phyloP scores from a whole-genome alignment of 2,797 vertebrate species.

The Sylvilagus floridanus region DNA sequence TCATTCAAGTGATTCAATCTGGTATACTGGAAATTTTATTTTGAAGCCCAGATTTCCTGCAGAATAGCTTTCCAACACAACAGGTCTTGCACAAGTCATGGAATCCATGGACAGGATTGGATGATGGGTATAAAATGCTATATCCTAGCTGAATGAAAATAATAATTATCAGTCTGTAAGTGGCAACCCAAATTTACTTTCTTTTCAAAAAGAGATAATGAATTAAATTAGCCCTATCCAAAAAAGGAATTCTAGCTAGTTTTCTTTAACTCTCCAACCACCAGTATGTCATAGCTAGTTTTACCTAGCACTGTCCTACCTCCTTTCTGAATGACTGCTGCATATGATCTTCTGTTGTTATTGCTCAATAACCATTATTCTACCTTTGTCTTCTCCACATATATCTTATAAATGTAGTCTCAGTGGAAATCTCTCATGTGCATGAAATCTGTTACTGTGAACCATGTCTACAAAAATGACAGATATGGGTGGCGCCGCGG shows the following conservation, averaged over 20 bases:
- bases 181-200: not conserved
- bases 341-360: not conserved
- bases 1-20: not conserved
- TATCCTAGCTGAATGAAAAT: not conserved
- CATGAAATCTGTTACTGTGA: not conserved
- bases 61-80: not conserved
- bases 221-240: not conserved
- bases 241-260: slow-evolving; percentile 2
- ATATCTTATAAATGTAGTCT: not conserved
- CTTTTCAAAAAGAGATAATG: not conserved
- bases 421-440: not conserved
- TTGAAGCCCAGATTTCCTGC: not conserved
- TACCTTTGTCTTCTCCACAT: not conserved
- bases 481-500: not conserved
- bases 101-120: not conserved
- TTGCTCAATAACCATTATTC: not conserved
- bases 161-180: not conserved
- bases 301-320: not conserved
- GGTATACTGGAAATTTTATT: not conserved
- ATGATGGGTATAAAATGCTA: not conserved
- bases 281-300: not conserved
- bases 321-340: not conserved
- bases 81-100: not conserved
- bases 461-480: not conserved
- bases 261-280: not conserved